phyloP scores from a whole-genome alignment of 2,888 invertebrate species.

The Ectropis crepuscularia region DNA sequence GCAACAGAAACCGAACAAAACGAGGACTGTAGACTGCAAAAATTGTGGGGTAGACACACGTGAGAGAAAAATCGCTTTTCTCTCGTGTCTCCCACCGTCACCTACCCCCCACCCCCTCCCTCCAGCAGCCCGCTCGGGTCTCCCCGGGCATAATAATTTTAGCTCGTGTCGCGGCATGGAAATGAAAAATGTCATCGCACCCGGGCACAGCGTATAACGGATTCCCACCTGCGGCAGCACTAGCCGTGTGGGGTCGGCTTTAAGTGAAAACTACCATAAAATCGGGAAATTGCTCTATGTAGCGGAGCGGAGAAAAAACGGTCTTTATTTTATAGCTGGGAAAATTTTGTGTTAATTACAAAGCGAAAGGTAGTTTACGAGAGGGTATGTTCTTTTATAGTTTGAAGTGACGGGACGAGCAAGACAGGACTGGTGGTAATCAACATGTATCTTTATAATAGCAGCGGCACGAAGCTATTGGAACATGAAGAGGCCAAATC shows the following conservation, averaged over 20 bases:
- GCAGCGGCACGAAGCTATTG: no score
- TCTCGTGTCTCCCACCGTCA: conserved; percentile 42
- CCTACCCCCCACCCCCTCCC: conserved; percentile 25
- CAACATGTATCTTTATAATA: no score
- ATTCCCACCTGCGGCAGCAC: conserved; percentile 43
- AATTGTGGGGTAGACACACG: background rate
- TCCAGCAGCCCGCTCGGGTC: conserved; percentile 35
- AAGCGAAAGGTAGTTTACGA: no score
- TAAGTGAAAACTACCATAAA: conserved; percentile 44
- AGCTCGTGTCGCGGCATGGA: conserved; percentile 59
- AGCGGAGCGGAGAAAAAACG: background rate
- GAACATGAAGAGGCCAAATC: no score
- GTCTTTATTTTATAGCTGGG: no score
- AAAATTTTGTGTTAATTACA: background rate
- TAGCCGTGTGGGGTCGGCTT: conserved; percentile 32
- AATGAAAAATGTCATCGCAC: conserved; percentile 64
- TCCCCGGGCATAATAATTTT: conserved; percentile 64
- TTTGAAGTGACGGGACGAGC: no score
- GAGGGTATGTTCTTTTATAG: no score
- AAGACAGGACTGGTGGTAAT: no score
- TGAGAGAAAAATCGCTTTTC: conserved; percentile 41
- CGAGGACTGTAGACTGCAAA: no score
- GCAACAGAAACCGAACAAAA: no score
- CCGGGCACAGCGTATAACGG: conserved; percentile 46
- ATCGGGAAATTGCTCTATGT: conserved; percentile 18